Conservation (phyloP, 2,113 vertebrate species). For the Laticauda laticaudata region DNA sequence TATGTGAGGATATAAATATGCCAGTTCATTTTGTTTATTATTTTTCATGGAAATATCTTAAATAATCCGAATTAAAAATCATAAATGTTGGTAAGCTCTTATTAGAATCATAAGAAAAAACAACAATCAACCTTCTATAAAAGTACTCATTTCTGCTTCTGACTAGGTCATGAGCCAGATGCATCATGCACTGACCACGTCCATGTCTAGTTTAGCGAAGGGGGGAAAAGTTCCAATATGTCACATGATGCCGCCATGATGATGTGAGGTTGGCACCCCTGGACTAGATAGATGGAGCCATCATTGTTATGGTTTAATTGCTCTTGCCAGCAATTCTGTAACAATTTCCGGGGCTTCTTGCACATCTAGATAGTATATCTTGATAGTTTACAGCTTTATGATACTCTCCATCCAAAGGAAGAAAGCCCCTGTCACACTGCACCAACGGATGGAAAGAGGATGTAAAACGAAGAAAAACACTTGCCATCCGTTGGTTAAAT, state of each 20-base stretch:
- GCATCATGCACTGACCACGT: no score
- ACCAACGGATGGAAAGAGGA: no score
- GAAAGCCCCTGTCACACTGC: no score
- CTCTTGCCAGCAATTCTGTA: not conserved
- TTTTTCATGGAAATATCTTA: not conserved
- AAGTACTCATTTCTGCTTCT: not conserved
- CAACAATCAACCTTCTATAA: not conserved
- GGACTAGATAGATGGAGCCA: not conserved
- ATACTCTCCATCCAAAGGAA: not conserved
- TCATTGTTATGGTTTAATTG: not conserved
- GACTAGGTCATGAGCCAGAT: no score
- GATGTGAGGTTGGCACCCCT: no score
- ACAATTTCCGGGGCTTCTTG: not conserved
- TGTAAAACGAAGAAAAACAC: no score
- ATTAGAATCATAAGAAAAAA: not conserved
- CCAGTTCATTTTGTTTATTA: not conserved
- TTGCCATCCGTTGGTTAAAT: no score
- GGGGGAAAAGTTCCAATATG: no score
- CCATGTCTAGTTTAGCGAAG: no score
- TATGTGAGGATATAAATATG: not conserved
- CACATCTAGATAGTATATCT: not conserved
- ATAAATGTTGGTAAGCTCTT: not conserved
- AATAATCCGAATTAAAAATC: not conserved
- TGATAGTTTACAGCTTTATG: not conserved
- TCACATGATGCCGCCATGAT: no score